Evolutionary conservation across 2,888 invertebrate genomes (phyloP).

Genomic region (Gymnoscelis rufifasciata): DNA sequence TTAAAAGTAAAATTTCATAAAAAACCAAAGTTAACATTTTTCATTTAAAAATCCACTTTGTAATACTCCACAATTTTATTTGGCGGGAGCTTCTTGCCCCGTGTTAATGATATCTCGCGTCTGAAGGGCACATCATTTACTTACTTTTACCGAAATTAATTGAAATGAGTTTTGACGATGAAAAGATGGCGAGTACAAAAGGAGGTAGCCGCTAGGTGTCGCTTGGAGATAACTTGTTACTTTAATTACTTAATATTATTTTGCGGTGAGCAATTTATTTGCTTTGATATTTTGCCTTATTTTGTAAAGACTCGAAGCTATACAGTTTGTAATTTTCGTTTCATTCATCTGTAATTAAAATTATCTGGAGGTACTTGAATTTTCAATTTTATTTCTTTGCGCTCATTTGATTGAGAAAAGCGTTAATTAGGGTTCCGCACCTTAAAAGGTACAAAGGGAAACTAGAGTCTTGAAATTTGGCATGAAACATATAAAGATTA

Average conservation of each 20-base stretch:
- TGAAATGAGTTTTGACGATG: conserved; percentile 78
- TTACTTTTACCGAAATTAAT: conserved; percentile 77
- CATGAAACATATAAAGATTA: too few relatives aligned
- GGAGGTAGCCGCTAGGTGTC: conserved; percentile 74
- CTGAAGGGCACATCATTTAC: conserved; percentile 77
- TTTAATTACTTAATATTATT: conserved; percentile 70
- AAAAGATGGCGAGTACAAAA: conserved; percentile 74
- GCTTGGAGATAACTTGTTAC: conserved; percentile 71
- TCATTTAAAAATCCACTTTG: background rate
- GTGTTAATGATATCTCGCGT: conserved; percentile 78
- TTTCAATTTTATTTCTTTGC: conserved; percentile 3
- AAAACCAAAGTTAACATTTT: too few relatives aligned
- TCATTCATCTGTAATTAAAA: conserved; percentile 20
- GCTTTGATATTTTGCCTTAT: conserved; percentile 55
- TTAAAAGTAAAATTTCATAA: too few relatives aligned
- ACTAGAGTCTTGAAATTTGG: too few relatives aligned
- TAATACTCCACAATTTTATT: conserved; percentile 18
- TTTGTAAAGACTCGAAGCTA: conserved; percentile 18
- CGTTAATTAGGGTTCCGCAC: too few relatives aligned
- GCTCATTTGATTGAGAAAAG: background rate
- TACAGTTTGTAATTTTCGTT: conserved; percentile 16
- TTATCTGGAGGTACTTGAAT: background rate
- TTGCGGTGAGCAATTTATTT: conserved; percentile 68
- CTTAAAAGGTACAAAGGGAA: too few relatives aligned
- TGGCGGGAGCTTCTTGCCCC: conserved; percentile 21